Evolutionary conservation across 2,888 invertebrate genomes (phyloP).

Genomic region (Papilio gigon): DNA sequence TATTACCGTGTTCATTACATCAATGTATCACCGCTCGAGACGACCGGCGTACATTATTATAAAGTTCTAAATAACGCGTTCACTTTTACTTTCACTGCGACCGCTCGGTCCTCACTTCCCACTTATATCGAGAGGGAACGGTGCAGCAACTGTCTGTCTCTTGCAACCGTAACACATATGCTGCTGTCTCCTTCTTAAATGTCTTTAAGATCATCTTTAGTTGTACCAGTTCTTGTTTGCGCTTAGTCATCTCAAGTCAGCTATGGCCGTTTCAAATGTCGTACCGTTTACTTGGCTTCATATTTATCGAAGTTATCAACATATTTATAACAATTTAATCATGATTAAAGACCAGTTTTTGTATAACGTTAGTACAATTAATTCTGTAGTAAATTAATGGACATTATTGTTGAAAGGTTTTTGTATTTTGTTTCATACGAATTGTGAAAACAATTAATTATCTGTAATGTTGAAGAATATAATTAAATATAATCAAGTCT

Average conservation of each 20-base stretch:
- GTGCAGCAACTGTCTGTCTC: conserved; percentile 55
- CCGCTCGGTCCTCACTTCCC: conserved; percentile 66
- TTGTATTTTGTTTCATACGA: background rate
- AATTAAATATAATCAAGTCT: background rate
- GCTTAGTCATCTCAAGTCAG: conserved; percentile 74
- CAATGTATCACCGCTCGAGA: background rate
- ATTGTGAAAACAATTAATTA: conserved; percentile 7
- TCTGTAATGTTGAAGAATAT: background rate
- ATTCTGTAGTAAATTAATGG: background rate
- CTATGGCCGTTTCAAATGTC: conserved; percentile 71
- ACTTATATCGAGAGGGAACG: conserved; percentile 62
- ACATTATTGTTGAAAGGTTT: background rate
- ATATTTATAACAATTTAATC: background rate
- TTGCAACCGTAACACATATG: conserved; percentile 45
- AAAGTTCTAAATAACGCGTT: conserved; percentile 57
- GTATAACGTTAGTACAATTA: background rate
- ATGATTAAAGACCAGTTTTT: background rate
- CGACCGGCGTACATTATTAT: conserved; percentile 52
- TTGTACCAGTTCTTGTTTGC: conserved; percentile 65
- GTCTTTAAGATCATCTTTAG: conserved; percentile 60
- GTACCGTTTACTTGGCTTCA: conserved; percentile 58
- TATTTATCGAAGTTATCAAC: conserved; percentile 35
- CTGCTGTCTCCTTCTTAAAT: conserved; percentile 54
- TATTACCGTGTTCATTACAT: background rate
- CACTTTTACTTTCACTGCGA: conserved; percentile 76